Base-by-base conservation (phyloP, 2,888 invertebrate genomes). In the Oscheius myriophilus region DNA sequence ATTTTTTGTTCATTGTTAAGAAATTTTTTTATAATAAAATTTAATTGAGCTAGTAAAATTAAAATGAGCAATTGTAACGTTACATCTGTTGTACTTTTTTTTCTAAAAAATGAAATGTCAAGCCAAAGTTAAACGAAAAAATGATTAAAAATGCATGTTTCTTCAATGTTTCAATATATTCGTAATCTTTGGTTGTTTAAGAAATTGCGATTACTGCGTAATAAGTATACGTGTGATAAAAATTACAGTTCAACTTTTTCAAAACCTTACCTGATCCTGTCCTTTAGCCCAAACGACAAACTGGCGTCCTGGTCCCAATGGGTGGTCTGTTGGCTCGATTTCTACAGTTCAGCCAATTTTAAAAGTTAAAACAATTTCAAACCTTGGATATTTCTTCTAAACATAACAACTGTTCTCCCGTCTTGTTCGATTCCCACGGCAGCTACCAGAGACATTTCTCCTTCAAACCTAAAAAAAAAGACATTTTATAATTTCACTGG, bases 301-400 rank as follows among this genome's bases (percentile, higher is more conserved):
- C 12, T 82, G 68, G 26, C 74, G 70, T 23, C 80, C 78, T 0
- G 85, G 85, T 14, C 85, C 85, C 9, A 85, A 67, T 21, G 85
- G 85, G 55, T 85, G 85, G 49, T 85, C 85, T 0, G 84, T 79
- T n/a, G 84, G 84, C 53, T 85, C 85, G 59, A 84, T 81, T 71
- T 84, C 84, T 82, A 70, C n/a, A n/a, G n/a, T n/a, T n/a, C n/a
- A 41, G 78, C 67, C 41, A 54, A 62, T 45, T 1, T 16, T 14
- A 14, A 14, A 41, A 39, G n/a, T 64, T n/a, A 18, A 21, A 43
- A 52, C 25, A 49, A 21, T 46, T n/a, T 18, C 18, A 39, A 51
- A 83, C 82, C 82, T 69, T 79, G 71, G 23, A 79, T 68, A 39
- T 72, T 69, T 64, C 84, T 72, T 25, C 82, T 59, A 72, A 86